Conservation (phyloP, 2,888 invertebrate species). For the Campaea margaritaria region DNA sequence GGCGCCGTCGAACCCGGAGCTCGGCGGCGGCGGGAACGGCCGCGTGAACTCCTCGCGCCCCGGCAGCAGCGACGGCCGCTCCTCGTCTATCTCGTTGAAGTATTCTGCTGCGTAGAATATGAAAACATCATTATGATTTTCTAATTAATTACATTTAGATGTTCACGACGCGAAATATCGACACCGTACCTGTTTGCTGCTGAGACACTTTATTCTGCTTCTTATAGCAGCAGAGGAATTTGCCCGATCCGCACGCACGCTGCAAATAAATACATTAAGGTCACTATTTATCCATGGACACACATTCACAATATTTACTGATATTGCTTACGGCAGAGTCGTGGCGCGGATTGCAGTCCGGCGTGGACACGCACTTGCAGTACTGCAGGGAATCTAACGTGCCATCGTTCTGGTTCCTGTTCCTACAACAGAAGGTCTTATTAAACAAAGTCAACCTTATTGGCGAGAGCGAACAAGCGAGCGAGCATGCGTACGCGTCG, state of each 20-base stretch:
- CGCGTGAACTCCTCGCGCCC: slow-evolving; percentile 50
- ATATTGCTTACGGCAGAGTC: slow-evolving; percentile 54
- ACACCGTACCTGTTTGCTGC: slow-evolving; percentile 56
- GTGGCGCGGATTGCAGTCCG: slow-evolving; percentile 58
- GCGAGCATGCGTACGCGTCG: slow-evolving; percentile 11
- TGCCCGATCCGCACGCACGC: slow-evolving; percentile 87
- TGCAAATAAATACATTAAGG: slow-evolving; percentile 57
- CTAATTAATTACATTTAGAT: not conserved
- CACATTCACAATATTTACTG: not conserved
- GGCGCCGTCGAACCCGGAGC: slow-evolving; percentile 34
- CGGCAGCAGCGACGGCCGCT: slow-evolving; percentile 62
- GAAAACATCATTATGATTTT: not conserved
- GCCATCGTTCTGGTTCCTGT: slow-evolving; percentile 51
- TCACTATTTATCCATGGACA: not conserved
- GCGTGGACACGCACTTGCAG: slow-evolving; percentile 68
- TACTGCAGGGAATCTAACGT: slow-evolving; percentile 65
- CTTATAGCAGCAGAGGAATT: slow-evolving; percentile 87
- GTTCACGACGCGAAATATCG: not conserved
- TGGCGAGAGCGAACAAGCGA: slow-evolving; percentile 3
- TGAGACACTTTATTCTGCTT: slow-evolving; percentile 49
- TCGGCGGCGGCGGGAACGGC: slow-evolving; percentile 54
- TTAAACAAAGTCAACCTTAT: not conserved
- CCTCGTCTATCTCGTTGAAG: slow-evolving; percentile 72
- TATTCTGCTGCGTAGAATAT: slow-evolving; percentile 56
- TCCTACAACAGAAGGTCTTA: slow-evolving; percentile 36